Percentiles rank a stretch among this genome's conserved stretches.
phyloP scores from a whole-genome alignment of 1,140 invertebrate genomes.

The Sitophilus oryzae region DNA sequence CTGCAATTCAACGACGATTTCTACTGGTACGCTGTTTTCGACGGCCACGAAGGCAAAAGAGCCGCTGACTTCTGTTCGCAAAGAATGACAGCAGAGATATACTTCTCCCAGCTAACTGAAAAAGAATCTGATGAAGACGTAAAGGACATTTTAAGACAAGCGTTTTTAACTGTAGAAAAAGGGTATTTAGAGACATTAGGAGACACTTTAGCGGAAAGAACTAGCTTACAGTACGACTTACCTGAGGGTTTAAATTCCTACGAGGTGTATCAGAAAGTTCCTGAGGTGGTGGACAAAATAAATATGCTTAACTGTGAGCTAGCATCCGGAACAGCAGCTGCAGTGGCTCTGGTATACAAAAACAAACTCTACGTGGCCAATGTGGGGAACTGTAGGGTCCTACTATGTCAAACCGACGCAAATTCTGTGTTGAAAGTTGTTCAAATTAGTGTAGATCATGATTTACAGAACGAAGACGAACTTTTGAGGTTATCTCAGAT shows the following conservation, averaged over 20 bases:
- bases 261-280: constrained; percentile 55
- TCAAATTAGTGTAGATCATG: constrained; percentile 78
- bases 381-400: constrained; percentile 66
- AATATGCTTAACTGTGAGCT: constrained; percentile 60
- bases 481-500: constrained; percentile 64
- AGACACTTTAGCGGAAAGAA: constrained; percentile 72
- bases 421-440: constrained; percentile 74
- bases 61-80: constrained; percentile 76
- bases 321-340: constrained; percentile 70
- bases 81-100: constrained; percentile 78
- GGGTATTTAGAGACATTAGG: constrained; percentile 80
- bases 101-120: constrained; percentile 62
- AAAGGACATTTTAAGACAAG: constrained; percentile 64
- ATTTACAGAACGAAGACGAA: constrained; percentile 79
- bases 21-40: constrained; percentile 82
- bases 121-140: constrained; percentile 59
- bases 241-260: constrained; percentile 59
- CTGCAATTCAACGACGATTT: constrained; percentile 61
- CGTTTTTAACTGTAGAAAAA: constrained; percentile 79
- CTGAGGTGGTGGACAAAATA: constrained; percentile 55
- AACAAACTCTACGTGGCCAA: constrained; percentile 77
- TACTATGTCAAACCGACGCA: constrained; percentile 74
- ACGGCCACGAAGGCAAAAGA: constrained; percentile 75
- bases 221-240: constrained; percentile 68
- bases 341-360: constrained; percentile 69